Evolutionary conservation across 2,888 invertebrate genomes (phyloP).

Genomic region (Eilema caniola): DNA sequence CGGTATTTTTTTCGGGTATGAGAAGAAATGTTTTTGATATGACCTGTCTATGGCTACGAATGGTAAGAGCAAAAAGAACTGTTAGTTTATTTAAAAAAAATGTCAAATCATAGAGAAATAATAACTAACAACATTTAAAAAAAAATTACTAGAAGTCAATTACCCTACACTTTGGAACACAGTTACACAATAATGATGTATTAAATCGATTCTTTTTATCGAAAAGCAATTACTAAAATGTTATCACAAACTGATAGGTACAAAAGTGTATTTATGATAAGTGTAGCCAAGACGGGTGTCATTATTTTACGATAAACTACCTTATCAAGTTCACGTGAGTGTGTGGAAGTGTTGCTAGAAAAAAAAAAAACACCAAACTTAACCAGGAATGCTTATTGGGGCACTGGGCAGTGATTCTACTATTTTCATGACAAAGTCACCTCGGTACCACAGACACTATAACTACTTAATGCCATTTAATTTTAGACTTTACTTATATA

Average conservation of each 20-base stretch:
- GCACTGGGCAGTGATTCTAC: too few species aligned
- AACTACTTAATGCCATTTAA: too few species aligned
- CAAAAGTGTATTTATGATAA: slow-evolving; percentile 17
- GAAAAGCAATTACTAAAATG: slow-evolving; percentile 22
- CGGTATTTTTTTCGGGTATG: too few species aligned
- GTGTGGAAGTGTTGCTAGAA: background rate
- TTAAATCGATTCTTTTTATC: slow-evolving; percentile 17
- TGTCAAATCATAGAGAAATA: background rate
- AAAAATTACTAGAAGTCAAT: background rate
- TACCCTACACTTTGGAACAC: slow-evolving; percentile 1
- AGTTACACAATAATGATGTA: slow-evolving; percentile 1
- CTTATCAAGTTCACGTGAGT: background rate
- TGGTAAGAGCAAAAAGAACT: too few species aligned
- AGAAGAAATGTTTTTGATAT: too few species aligned
- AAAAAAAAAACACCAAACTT: background rate
- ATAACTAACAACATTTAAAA: too few species aligned
- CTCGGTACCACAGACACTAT: too few species aligned
- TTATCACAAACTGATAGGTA: slow-evolving; percentile 31
- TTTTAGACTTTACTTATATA: too few species aligned
- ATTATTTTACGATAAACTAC: background rate
- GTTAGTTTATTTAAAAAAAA: too few species aligned
- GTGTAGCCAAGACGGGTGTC: slow-evolving; percentile 14
- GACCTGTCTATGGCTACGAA: too few species aligned
- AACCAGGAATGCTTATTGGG: too few species aligned
- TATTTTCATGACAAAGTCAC: too few species aligned